These are phyloP conservation scores for Epinotia brunnichana DNA, from an alignment of 2,888 invertebrate species.

Conservation along the genomic window DNA sequence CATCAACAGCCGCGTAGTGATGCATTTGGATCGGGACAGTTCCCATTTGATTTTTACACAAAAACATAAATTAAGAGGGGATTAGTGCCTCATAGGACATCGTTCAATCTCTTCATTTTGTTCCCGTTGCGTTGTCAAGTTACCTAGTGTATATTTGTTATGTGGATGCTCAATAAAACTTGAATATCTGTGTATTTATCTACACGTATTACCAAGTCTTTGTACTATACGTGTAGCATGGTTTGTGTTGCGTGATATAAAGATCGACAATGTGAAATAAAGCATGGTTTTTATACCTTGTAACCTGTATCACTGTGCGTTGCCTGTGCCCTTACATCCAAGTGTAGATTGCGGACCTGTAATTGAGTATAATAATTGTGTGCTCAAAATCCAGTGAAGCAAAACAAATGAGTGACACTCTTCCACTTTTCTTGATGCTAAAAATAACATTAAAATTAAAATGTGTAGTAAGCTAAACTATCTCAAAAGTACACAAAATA, in stretches of 20 bases:
- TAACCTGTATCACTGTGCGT: conserved; percentile 69
- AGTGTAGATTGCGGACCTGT: conserved; percentile 72
- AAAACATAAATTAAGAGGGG: too few relatives aligned
- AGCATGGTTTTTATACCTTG: conserved; percentile 36
- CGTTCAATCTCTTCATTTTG: neutral
- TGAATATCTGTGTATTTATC: neutral
- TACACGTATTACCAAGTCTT: neutral
- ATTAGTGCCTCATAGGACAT: neutral
- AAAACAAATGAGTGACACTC: conserved; percentile 21
- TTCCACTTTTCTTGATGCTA: neutral
- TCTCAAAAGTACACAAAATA: neutral
- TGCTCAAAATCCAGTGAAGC: conserved; percentile 50
- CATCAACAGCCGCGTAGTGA: neutral
- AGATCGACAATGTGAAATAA: conserved; percentile 21
- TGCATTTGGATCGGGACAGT: neutral
- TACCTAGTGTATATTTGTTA: neutral
- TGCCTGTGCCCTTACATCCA: conserved; percentile 75
- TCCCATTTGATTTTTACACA: too few relatives aligned
- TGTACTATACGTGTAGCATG: conserved; percentile 30
- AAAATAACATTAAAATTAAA: neutral
- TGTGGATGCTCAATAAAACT: neutral
- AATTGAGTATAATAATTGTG: conserved; percentile 47
- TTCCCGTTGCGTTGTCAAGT: neutral
- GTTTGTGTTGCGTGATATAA: conserved; percentile 26
- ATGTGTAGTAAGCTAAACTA: neutral